Percentiles rank a stretch among this genome's conserved stretches.
phyloP scores from a whole-genome alignment of 2,888 invertebrate genomes.

The Mythimna lalbum region DNA sequence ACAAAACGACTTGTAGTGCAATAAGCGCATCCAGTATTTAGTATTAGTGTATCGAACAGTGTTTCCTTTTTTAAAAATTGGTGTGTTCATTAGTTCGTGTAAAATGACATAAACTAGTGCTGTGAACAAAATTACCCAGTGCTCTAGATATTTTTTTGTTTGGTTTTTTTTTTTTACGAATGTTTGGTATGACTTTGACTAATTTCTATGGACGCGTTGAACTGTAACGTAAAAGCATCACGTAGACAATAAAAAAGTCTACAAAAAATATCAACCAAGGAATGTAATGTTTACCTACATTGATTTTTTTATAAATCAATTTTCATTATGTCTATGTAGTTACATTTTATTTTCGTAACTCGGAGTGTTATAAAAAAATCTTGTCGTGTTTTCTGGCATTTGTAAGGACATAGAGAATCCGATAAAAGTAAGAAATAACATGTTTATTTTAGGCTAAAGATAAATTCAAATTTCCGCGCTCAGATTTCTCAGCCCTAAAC shows the following conservation, averaged over 20 bases:
- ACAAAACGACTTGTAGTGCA: neutral
- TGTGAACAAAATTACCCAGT: slow-evolving; percentile 4
- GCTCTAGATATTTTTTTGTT: neutral
- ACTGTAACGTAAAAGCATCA: neutral
- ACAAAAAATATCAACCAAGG: slow-evolving; percentile 1
- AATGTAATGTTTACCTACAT: slow-evolving; percentile 10
- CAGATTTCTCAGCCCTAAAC: neutral
- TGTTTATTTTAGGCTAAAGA: neutral
- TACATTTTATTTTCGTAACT: slow-evolving; percentile 19
- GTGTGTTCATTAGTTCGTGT: neutral
- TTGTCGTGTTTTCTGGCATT: neutral
- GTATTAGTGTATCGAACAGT: neutral
- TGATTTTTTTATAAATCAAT: slow-evolving; percentile 1
- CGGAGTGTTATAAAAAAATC: neutral
- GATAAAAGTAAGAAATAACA: neutral
- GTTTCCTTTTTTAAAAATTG: neutral
- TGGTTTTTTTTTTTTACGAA: neutral
- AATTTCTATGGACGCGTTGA: neutral
- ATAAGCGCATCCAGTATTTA: neutral
- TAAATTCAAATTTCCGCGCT: neutral
- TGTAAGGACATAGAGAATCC: slow-evolving; percentile 5
- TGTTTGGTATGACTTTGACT: neutral
- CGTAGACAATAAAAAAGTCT: slow-evolving; percentile 9
- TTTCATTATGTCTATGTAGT: neutral
- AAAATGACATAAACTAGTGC: neutral